These are phyloP conservation scores for Callopanchax toddi DNA, from an alignment of 2,113 vertebrate genomes.

Conservation along the genomic window DNA sequence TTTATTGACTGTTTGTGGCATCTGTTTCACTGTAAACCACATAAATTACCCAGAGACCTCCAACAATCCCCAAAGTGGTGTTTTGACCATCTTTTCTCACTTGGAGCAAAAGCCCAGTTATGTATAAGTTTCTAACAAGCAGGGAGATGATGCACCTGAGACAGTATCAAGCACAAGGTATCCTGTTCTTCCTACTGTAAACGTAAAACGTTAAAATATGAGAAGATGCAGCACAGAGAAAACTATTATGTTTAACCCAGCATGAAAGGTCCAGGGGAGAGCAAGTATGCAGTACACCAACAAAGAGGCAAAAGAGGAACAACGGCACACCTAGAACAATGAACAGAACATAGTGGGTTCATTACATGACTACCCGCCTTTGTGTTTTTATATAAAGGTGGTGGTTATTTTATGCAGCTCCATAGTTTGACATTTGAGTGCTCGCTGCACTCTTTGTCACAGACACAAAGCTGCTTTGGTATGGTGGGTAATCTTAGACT, in stretches of 20 bases:
- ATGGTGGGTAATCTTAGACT: conserved; percentile 79
- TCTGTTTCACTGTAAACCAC: no score
- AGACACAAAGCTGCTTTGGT: conserved; percentile 84
- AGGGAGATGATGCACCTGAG: background rate
- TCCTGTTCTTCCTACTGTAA: background rate
- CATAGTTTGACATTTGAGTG: conserved; percentile 81
- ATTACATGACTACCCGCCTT: conserved; percentile 50
- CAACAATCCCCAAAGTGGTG: no score
- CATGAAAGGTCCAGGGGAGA: background rate
- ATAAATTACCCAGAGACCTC: no score
- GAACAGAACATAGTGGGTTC: conserved; percentile 15
- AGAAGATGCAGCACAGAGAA: background rate
- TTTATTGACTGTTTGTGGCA: background rate
- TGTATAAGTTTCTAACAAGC: background rate
- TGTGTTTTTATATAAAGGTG: conserved; percentile 36
- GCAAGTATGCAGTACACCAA: background rate
- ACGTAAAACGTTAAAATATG: background rate
- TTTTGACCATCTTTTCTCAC: no score
- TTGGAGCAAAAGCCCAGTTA: background rate
- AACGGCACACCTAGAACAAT: conserved; percentile 34
- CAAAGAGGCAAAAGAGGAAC: conserved; percentile 6
- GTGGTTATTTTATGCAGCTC: conserved; percentile 69
- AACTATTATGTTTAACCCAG: background rate
- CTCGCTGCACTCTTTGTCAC: conserved; percentile 77
- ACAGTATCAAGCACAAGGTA: background rate